Base-by-base conservation (phyloP, 2,888 invertebrate species). In the Physocephala rufipes region DNA sequence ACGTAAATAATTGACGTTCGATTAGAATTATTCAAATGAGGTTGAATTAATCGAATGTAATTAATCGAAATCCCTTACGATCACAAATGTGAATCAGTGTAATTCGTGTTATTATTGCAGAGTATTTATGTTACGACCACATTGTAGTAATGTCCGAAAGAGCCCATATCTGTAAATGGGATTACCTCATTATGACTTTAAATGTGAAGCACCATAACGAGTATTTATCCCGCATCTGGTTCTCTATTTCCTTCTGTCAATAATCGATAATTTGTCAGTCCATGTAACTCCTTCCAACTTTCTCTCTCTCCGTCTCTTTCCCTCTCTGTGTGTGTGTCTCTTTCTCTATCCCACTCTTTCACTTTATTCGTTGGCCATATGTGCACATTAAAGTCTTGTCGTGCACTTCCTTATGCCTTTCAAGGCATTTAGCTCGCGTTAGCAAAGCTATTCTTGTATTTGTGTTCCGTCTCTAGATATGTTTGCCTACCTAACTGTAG, bases 331-430 rank as follows among this genome's bases (percentile, higher is more conserved):
- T 7, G 51, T 43, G 26, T 26, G 15, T 26, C 16, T 24, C 19
- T n/a, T 26, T 64, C 49, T 24, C 45, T 24, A 21, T 21, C 21
- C 24, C 24, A 19, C 26, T 13, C 19, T 53, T 4, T 19, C 24
- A 21, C 21, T 13, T 3, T 1, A 53, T 51, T 21, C 26, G 36
- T 43, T 30, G 28, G 19, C 4, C 16, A 43, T 62, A 30, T 30
- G 61, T 12, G 1, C 19, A 36, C 12, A 16, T 61, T 15, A 26
- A 19, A 30, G 53, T 15, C 15, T 51, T 45, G 51, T 62, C 63
- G 71, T 71, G 70, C 72, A 74, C 76, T 78, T 77, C 77, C 78
- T 77, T 76, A 74, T 77, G 77, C 76, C 77, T 78, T 76, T 76
- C 77, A 78, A 75, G 77, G 77, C 74, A 75, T 59, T 74, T 51